phyloP scores from a whole-genome alignment of 2,797 vertebrate species.

The Nasua narica region DNA sequence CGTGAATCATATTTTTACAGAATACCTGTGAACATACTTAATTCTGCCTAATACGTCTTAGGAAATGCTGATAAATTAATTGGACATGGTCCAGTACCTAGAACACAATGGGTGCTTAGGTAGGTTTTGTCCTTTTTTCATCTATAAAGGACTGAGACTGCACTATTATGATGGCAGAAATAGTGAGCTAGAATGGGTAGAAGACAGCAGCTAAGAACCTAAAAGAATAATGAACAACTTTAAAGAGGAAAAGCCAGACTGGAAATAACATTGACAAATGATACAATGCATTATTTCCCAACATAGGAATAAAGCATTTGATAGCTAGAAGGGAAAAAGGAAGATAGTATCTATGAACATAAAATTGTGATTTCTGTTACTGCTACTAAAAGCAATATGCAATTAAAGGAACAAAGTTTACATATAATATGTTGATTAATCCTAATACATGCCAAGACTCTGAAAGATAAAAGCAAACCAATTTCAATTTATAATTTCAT shows the following conservation, averaged over 20 bases:
- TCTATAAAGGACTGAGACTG: background rate
- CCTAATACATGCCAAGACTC: slow-evolving; percentile 10
- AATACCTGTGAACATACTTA: background rate
- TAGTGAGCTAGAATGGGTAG: background rate
- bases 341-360: background rate
- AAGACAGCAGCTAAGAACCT: background rate
- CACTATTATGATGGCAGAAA: background rate
- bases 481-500: slow-evolving; percentile 31
- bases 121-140: background rate
- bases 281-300: background rate
- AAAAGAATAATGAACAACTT: background rate
- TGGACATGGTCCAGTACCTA: background rate
- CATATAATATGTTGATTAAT: background rate
- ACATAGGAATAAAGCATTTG: background rate
- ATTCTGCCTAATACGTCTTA: background rate
- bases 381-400: background rate
- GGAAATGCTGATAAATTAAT: background rate
- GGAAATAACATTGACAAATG: slow-evolving; percentile 17
- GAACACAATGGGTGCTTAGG: background rate
- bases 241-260: background rate
- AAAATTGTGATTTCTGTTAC: background rate
- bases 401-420: background rate
- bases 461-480: slow-evolving; percentile 10
- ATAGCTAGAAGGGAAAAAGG: slow-evolving; percentile 26
- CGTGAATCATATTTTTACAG: background rate